A percentile compares a stretch with the other conserved stretches of the same genome.
Evolutionary conservation across 1,140 invertebrate genomes (phyloP).

Genomic region (Danaus plexippus): DNA sequence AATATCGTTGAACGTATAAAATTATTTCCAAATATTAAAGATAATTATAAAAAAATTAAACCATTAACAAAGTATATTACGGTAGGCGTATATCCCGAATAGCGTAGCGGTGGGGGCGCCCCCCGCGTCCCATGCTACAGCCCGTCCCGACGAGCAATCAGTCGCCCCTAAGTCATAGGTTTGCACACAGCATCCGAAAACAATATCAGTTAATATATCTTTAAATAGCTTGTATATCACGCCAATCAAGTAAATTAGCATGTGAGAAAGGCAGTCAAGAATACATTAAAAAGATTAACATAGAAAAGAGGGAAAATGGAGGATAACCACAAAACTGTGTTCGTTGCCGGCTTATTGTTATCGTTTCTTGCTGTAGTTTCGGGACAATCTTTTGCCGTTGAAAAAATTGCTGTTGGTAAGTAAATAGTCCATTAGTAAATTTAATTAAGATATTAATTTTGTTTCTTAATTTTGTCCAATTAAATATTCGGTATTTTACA

Average conservation of each 20-base stretch:
- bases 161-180: slow-evolving; percentile 64
- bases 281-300: slow-evolving; percentile 16
- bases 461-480: slow-evolving; percentile 6
- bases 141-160: slow-evolving; percentile 41
- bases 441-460: slow-evolving; percentile 10
- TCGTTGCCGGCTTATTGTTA: slow-evolving; percentile 42
- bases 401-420: slow-evolving; percentile 63
- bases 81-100: slow-evolving; percentile 14
- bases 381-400: slow-evolving; percentile 48
- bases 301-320: slow-evolving; percentile 12
- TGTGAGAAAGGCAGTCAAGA: slow-evolving; percentile 21
- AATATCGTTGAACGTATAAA: too few species aligned
- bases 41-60: too few species aligned
- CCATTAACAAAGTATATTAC: too few species aligned
- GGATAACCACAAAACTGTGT: slow-evolving; percentile 11
- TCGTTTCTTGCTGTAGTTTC: slow-evolving; percentile 36
- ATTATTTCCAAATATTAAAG: too few species aligned
- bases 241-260: slow-evolving; percentile 17
- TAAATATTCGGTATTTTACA: slow-evolving; percentile 1
- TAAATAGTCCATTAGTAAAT: slow-evolving; percentile 11
- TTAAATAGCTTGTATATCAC: slow-evolving; percentile 25
- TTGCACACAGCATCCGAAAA: slow-evolving; percentile 56
- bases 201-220: slow-evolving; percentile 30
- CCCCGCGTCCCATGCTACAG: slow-evolving; percentile 45
- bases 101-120: slow-evolving; percentile 29